Conservation (phyloP, 2,888 invertebrate genomes). For the Pammene fasciana region DNA sequence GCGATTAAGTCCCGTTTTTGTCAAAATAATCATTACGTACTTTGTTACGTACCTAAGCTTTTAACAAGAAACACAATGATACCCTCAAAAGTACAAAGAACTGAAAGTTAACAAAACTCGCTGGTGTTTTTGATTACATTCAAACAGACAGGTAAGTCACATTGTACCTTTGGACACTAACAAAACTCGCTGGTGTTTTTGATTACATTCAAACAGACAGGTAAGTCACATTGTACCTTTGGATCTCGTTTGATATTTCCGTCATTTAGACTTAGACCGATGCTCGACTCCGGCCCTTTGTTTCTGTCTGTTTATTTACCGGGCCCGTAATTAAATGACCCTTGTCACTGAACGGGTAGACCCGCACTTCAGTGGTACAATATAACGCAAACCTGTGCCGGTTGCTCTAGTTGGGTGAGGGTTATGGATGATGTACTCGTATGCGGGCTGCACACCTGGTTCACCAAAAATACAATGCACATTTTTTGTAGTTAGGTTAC, state of each 20-base stretch:
- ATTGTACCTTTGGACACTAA: conserved; percentile 17
- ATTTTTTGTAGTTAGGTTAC: not conserved
- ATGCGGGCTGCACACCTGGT: not conserved
- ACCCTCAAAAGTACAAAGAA: conserved; percentile 12
- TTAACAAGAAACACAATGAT: not conserved
- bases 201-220: conserved; percentile 32
- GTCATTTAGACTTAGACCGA: conserved; percentile 33
- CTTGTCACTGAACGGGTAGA: conserved; percentile 35
- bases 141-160: conserved; percentile 27
- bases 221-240: conserved; percentile 16
- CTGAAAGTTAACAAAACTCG: conserved; percentile 16
- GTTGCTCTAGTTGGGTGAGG: not conserved
- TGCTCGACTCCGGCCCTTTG: conserved; percentile 24
- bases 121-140: conserved; percentile 20
- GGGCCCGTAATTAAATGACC: conserved; percentile 38
- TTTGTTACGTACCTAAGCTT: not conserved
- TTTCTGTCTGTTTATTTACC: conserved; percentile 34
- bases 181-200: conserved; percentile 5
- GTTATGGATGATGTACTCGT: conserved; percentile 13
- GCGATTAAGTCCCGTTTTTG: too few species aligned
- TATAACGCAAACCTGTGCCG: conserved; percentile 22
- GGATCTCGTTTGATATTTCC: conserved; percentile 26
- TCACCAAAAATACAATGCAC: not conserved
- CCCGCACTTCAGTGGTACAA: conserved; percentile 17
- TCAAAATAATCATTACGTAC: too few species aligned